A percentile compares a stretch with the other conserved stretches of the same genome.
These are phyloP conservation scores for Stratiomys singularior DNA, from an alignment of 2,888 invertebrate genomes.

Conservation along the genomic window DNA sequence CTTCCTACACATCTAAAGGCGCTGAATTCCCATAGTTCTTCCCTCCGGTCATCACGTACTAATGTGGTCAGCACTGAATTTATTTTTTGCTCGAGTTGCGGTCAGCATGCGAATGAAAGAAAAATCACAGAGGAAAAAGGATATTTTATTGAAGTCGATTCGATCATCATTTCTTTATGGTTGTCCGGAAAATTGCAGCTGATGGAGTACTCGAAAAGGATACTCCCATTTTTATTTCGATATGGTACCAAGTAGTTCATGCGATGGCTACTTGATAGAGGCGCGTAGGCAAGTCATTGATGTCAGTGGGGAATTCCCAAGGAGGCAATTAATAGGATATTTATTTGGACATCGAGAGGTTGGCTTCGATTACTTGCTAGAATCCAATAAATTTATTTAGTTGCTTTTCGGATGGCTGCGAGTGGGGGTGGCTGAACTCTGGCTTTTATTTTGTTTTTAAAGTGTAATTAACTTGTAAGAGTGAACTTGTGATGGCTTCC, in stretches of 20 bases:
- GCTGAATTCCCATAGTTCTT: neutral
- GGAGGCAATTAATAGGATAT: constrained; percentile 35
- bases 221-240: constrained; percentile 28
- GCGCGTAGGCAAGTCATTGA: constrained; percentile 16
- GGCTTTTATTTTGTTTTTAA: too few relatives aligned
- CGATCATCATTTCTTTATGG: constrained; percentile 28
- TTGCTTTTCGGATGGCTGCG: neutral
- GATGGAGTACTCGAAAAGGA: constrained; percentile 24
- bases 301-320: constrained; percentile 29
- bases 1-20: neutral
- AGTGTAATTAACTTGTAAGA: too few relatives aligned
- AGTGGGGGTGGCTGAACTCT: too few relatives aligned
- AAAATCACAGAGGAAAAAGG: constrained; percentile 8
- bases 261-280: neutral
- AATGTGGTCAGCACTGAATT: constrained; percentile 27
- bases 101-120: constrained; percentile 11
- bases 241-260: neutral
- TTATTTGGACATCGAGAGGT: constrained; percentile 33
- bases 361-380: neutral
- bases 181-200: constrained; percentile 11
- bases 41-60: neutral
- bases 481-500: too few relatives aligned
- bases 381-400: neutral
- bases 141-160: constrained; percentile 22
- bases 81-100: constrained; percentile 18